Conservation (phyloP, 2,113 vertebrate genomes). For the Protomyctophum bolini region DNA sequence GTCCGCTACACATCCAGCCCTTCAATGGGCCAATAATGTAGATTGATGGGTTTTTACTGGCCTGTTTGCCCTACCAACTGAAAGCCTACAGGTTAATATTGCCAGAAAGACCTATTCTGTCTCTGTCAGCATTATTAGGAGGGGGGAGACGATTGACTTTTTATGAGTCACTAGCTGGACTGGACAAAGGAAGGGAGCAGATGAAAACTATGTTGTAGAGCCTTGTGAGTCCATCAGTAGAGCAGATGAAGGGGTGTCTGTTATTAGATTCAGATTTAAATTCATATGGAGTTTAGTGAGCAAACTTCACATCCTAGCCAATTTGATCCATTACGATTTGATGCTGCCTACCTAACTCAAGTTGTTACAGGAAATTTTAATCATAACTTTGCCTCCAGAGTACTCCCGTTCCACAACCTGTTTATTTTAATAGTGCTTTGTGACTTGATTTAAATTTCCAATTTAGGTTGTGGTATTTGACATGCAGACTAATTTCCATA, state of each 20-base stretch:
- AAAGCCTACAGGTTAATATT: slow-evolving; percentile 45
- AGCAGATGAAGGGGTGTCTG: slow-evolving; percentile 3
- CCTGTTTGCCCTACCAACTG: slow-evolving; percentile 61
- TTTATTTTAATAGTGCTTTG: slow-evolving; percentile 61
- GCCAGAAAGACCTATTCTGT: slow-evolving; percentile 20
- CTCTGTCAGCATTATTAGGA: slow-evolving; percentile 28
- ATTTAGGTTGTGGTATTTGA: slow-evolving; percentile 61
- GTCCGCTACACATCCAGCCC: slow-evolving; percentile 54
- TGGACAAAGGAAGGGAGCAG: background rate
- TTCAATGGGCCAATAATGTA: slow-evolving; percentile 58
- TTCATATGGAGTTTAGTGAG: slow-evolving; percentile 18
- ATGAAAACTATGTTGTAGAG: background rate
- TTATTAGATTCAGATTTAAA: background rate
- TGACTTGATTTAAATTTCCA: slow-evolving; percentile 67
- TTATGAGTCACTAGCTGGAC: slow-evolving; percentile 1
- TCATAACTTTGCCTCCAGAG: slow-evolving; percentile 53
- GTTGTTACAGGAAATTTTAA: slow-evolving; percentile 31
- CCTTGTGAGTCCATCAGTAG: background rate
- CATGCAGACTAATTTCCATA: slow-evolving; percentile 65
- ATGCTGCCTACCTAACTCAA: slow-evolving; percentile 18
- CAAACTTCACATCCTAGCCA: slow-evolving; percentile 42
- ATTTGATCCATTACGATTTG: slow-evolving; percentile 41
- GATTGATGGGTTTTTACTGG: slow-evolving; percentile 60
- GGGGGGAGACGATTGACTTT: background rate
- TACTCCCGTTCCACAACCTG: slow-evolving; percentile 45